A percentile compares a stretch with the other conserved stretches of the same genome.
phyloP scores from a whole-genome alignment of 2,888 invertebrate genomes.

The Drosophila yooni region DNA sequence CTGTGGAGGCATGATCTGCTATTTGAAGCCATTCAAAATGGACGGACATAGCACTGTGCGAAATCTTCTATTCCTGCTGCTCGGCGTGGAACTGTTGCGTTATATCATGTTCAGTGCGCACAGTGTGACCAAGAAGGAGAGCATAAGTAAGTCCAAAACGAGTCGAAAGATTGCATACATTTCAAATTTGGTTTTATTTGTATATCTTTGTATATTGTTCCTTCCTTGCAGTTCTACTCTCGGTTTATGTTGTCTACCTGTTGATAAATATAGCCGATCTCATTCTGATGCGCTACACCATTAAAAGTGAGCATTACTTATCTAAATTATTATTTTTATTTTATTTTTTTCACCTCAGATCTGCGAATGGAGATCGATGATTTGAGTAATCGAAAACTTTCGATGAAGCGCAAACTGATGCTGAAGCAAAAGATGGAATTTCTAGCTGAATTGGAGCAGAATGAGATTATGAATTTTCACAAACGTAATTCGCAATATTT shows the following conservation, averaged over 20 bases:
- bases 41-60: constrained; percentile 35
- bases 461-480: constrained; percentile 34
- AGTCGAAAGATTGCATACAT: neutral
- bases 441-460: constrained; percentile 15
- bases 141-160: constrained; percentile 16
- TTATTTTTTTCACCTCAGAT: neutral
- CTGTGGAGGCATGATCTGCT: constrained; percentile 58
- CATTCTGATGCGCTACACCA: constrained; percentile 18
- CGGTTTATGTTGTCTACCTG: constrained; percentile 43
- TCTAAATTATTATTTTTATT: neutral
- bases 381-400: neutral
- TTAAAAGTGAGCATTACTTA: constrained; percentile 46
- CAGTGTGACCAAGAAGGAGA: constrained; percentile 8
- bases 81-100: constrained; percentile 31
- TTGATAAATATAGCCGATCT: constrained; percentile 49
- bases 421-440: neutral
- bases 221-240: constrained; percentile 26
- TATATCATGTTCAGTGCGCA: constrained; percentile 2
- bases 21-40: constrained; percentile 55
- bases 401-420: neutral
- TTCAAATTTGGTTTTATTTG: neutral
- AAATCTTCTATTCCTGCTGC: constrained; percentile 52
- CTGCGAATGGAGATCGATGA: constrained; percentile 9
- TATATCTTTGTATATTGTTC: neutral
- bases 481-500: neutral